Evolutionary conservation across 2,797 vertebrate species (phyloP), one percentile per base, ranked within the genome.

Genomic region (Tenualosa thibaudeaui): DNA sequence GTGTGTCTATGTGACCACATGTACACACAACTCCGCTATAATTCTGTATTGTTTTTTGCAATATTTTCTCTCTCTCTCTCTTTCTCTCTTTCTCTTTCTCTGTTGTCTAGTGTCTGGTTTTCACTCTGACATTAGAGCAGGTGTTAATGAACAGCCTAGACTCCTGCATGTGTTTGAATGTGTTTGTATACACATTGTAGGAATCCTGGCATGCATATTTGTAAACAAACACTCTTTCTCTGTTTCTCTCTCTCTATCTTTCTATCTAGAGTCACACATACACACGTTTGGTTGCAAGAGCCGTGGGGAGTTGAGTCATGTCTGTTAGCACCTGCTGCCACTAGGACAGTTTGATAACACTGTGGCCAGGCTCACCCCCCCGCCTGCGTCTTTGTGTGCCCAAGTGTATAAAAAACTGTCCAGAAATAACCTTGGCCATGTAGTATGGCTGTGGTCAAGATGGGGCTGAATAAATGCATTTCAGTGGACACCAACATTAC

Each of bases 71-170:
- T 65, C 62, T 65, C 62, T 65, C 46, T 49, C 46, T 65, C 13
- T 68, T 26, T 68, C 12, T 68, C 65, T 68, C 65, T 68, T 9
- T 68, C 13, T 68, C 65, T 68, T 12, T 68, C 65, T 68, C 65
- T 68, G 9, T 60, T 24, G 22, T 62, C n/a, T 62, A 3, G 7
- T 62, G 22, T n/a, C 26, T 5, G 13, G 26, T 31, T 40, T 2
- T 71, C 65, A 5, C 31, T 37, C 12, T 71, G 65, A 71, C 65
- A 37, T 12, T 40, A 40, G 12, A 31, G 9, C 13, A 71, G 65
- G 65, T 71, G 65, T 71, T 71, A 71, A 71, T 71, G 26, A 71
- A 71, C 65, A 71, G 26, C 65, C 65, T 71, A 37, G 65, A 40
- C 65, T 71, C 31, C 65, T 71, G 65, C 65, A 71, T 40, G 13